Evolutionary conservation across 1,140 invertebrate species (phyloP), one percentile per base, ranked within the genome.

Genomic region (Drosophila triauraria): DNA sequence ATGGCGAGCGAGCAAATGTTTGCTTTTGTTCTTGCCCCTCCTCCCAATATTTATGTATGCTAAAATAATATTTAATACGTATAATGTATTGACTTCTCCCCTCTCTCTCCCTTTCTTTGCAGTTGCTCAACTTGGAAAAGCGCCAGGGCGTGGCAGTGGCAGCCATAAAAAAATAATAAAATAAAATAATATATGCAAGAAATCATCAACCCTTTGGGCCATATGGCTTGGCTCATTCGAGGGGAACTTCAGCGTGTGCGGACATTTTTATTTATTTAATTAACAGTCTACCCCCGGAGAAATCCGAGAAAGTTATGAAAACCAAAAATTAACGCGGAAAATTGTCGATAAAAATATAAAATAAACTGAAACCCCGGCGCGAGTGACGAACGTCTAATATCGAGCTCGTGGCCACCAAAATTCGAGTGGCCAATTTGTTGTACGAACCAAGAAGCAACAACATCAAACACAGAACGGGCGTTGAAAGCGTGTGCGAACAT

Each of bases 401-500:
- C 67, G 65, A 82, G 75, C 82, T 87, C 53, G 79, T 85, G 82
- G 82, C 77, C 82, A 70, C 68, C 78, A 86, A 82, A 86, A 70
- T 47, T 61, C 80, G 80, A 84, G 80, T 79, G 82, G 78, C 78
- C 67, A 85, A 84, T 81, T 83, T 78, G 82, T 86, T 84, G 77
- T 59, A 59, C 44, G 32, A 60, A 27, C 51, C 51, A 23, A 54
- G 20, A n/a, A 48, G 57, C 54, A 75, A 44, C 51, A 75, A 86
- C 77, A 87, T 87, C 64, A 80, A 78, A 84, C 80, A 81, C 51
- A 35, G 65, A 38, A 15, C 70, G 70, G 82, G 64, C 67, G 78
- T 48, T 87, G 80, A 81, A 90, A 82, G 85, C 85, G 85, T 85
- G 85, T 90, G 85, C 78, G 85, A 82, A 85, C 75, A 90, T 79